Evolutionary conservation across 2,113 vertebrate species (phyloP).

Genomic region (Calyptommatus sinebrachiatus): DNA sequence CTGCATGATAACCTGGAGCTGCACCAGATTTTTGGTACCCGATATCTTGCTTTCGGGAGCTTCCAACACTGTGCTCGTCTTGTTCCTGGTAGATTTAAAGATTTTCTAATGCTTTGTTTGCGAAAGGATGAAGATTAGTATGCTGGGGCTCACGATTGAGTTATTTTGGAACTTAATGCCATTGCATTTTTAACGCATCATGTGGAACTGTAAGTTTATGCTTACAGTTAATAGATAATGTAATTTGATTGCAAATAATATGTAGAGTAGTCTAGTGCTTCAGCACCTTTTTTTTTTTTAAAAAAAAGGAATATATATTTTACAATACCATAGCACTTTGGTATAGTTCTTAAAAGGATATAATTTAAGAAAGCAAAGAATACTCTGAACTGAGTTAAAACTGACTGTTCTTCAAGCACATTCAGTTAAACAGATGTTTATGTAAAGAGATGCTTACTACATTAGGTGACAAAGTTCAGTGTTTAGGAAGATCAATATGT

Average conservation of each 20-base stretch:
- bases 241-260: background rate
- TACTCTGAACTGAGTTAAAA: background rate
- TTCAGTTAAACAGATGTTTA: conserved; percentile 15
- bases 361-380: background rate
- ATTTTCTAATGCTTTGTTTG: too few species aligned
- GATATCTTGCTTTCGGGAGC: too few species aligned
- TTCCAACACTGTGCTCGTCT: too few species aligned
- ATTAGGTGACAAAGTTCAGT: background rate
- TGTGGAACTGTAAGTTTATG: too few species aligned
- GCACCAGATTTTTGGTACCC: too few species aligned
- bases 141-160: too few species aligned
- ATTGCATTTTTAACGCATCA: too few species aligned
- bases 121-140: too few species aligned
- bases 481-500: background rate
- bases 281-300: background rate
- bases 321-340: background rate
- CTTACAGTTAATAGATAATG: background rate
- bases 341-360: background rate
- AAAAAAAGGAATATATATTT: background rate
- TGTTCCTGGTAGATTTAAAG: too few species aligned
- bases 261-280: background rate
- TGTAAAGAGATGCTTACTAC: conserved; percentile 4
- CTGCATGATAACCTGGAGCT: too few species aligned
- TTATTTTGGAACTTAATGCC: too few species aligned
- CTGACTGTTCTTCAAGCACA: background rate